Conservation (phyloP, 2,888 invertebrate genomes). For the Aphodius granarius region DNA sequence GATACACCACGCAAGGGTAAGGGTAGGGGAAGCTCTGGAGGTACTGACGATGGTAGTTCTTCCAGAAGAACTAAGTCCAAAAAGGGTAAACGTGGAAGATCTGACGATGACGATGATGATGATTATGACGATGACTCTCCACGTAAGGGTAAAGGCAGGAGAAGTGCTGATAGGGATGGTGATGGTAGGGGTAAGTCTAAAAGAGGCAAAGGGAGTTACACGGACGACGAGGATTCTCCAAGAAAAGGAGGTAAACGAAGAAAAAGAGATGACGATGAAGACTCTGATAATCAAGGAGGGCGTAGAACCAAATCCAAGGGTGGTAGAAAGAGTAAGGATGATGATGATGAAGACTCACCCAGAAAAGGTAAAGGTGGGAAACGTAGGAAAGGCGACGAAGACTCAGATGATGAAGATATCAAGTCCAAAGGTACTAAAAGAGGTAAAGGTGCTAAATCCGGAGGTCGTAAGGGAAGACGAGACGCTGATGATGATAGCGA, state of each 20-base stretch:
- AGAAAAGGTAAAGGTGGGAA: neutral
- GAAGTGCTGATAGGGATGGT: conserved; percentile 11
- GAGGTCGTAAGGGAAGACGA: neutral
- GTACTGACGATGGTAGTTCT: neutral
- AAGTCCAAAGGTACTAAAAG: neutral
- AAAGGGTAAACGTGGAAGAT: conserved; percentile 16
- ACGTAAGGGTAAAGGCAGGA: conserved; percentile 17
- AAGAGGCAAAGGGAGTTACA: neutral
- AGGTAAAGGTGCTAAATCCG: neutral
- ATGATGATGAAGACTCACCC: neutral
- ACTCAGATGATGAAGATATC: neutral
- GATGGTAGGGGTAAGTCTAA: neutral
- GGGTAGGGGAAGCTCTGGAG: too few species aligned
- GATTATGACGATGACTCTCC: neutral
- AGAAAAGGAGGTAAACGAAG: conserved; percentile 19
- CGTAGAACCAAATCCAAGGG: neutral
- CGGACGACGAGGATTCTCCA: neutral
- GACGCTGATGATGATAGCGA: neutral
- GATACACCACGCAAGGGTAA: neutral
- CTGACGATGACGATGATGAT: neutral
- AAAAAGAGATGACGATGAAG: conserved; percentile 13
- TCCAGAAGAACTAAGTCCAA: conserved; percentile 5
- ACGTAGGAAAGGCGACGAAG: conserved; percentile 1
- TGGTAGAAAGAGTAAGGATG: conserved; percentile 3
- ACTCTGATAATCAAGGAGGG: conserved; percentile 6